Evolutionary conservation across 2,113 vertebrate species (phyloP).

Genomic region (Sylvia atricapilla): DNA sequence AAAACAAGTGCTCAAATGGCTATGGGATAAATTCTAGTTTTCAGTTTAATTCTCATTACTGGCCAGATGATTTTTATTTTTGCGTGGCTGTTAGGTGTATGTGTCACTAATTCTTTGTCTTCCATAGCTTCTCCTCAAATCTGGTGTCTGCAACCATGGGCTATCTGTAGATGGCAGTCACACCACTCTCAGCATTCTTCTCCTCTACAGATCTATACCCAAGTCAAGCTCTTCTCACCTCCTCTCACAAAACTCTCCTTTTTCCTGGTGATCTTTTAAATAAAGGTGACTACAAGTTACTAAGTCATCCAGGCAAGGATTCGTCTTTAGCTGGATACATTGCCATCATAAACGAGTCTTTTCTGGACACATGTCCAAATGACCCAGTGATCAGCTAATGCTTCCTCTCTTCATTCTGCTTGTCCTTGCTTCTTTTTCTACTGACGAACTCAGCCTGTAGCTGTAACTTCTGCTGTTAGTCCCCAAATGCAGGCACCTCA

Average conservation of each 20-base stretch:
- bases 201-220: background rate
- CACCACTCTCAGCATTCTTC: background rate
- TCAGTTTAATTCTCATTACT: background rate
- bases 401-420: background rate
- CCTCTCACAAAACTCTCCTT: background rate
- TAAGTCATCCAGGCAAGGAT: background rate
- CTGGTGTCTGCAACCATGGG: background rate
- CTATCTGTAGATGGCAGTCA: conserved; percentile 65
- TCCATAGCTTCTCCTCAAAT: background rate
- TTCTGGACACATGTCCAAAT: background rate
- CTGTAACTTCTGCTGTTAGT: background rate
- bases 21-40: background rate
- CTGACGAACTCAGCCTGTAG: background rate
- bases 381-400: background rate
- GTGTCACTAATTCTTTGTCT: background rate
- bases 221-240: background rate
- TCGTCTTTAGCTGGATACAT: background rate
- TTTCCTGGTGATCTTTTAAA: background rate
- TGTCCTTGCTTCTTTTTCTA: background rate
- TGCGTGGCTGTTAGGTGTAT: background rate
- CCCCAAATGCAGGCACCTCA: background rate
- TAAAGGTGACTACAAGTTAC: background rate
- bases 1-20: background rate
- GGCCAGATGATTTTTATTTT: background rate
- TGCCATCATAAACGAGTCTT: background rate